A percentile compares a stretch with the other conserved stretches of the same genome.
Evolutionary conservation across 2,888 invertebrate species (phyloP).

Genomic region (Ornithoptera priamus): DNA sequence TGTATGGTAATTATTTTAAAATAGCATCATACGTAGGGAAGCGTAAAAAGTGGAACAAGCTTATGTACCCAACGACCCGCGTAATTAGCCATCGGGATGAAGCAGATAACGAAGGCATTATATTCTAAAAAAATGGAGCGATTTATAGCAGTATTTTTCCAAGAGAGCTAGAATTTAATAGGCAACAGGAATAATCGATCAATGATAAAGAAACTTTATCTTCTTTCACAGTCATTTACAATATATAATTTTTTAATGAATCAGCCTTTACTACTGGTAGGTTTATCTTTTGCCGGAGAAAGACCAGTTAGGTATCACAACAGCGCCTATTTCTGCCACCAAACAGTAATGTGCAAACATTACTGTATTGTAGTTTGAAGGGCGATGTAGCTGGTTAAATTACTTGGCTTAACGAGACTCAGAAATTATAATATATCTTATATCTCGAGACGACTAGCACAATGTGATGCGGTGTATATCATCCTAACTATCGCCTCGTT

Average conservation of each 20-base stretch:
- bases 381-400: too few species aligned
- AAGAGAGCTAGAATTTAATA: neutral
- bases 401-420: too few species aligned
- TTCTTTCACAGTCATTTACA: neutral
- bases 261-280: neutral
- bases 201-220: neutral
- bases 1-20: slow-evolving; percentile 11
- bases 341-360: too few species aligned
- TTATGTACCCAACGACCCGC: slow-evolving; percentile 20
- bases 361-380: too few species aligned
- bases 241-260: neutral
- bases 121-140: slow-evolving; percentile 10
- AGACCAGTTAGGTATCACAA: too few species aligned
- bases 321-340: too few species aligned
- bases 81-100: slow-evolving; percentile 17
- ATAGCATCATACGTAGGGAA: slow-evolving; percentile 14
- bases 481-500: too few species aligned
- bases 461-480: too few species aligned
- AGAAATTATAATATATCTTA: too few species aligned
- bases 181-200: neutral
- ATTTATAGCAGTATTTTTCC: neutral
- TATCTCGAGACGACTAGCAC: too few species aligned
- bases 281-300: too few species aligned
- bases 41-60: slow-evolving; percentile 15
- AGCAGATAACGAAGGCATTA: slow-evolving; percentile 19